Evolutionary conservation across 2,888 invertebrate species (phyloP).

Genomic region (Atethmia centrago): DNA sequence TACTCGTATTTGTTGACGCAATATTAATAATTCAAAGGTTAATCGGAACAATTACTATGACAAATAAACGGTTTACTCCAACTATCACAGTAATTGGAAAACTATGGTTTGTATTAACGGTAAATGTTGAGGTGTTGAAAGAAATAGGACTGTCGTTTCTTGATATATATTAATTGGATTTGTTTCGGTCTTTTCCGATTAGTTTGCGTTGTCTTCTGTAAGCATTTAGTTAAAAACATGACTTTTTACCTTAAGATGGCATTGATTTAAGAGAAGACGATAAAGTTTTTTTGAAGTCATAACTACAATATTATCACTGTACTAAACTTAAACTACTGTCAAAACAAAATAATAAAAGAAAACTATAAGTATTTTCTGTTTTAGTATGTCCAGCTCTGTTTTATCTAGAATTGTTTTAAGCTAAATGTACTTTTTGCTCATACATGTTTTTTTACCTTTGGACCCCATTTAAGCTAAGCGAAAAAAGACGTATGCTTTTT

Average conservation of each 20-base stretch:
- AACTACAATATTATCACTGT: neutral
- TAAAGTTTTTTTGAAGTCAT: neutral
- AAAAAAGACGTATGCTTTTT: slow-evolving; percentile 48
- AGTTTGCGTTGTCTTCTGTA: neutral
- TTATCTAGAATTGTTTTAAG: slow-evolving; percentile 8
- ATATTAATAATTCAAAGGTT: slow-evolving; percentile 48
- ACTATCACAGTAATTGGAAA: slow-evolving; percentile 30
- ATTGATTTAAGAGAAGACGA: neutral
- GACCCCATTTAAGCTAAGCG: slow-evolving; percentile 28
- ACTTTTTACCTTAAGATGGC: neutral
- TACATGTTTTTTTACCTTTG: slow-evolving; percentile 21
- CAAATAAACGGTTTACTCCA: slow-evolving; percentile 30
- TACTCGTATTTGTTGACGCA: slow-evolving; percentile 45
- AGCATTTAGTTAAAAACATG: neutral
- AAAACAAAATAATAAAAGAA: neutral
- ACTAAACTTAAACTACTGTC: no score
- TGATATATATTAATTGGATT: neutral
- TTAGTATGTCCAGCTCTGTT: neutral
- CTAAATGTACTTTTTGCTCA: slow-evolving; percentile 6
- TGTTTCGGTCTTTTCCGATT: no score
- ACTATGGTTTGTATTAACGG: slow-evolving; percentile 1
- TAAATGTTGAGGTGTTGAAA: slow-evolving; percentile 11
- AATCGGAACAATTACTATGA: slow-evolving; percentile 32
- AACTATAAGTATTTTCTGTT: neutral
- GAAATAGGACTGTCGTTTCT: neutral